phyloP scores from a whole-genome alignment of 2,113 vertebrate species.

The Morone saxatilis region DNA sequence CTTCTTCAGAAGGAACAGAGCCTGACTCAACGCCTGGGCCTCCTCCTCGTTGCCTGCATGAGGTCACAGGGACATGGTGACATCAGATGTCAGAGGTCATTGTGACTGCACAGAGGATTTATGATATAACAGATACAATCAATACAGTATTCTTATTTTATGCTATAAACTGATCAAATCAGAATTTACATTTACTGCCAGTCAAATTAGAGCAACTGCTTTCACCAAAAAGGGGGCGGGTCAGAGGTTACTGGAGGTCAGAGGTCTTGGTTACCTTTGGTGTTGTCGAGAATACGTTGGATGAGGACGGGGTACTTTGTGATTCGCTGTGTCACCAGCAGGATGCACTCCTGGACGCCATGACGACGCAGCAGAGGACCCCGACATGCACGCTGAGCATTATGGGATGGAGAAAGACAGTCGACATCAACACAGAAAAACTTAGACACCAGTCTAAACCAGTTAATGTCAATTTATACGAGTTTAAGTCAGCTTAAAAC shows the following conservation, averaged over 20 bases:
- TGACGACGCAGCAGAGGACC: conserved; percentile 90
- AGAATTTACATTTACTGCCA: too few relatives aligned
- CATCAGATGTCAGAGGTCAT: neutral
- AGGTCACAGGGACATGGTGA: neutral
- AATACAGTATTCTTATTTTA: too few relatives aligned
- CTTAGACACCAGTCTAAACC: neutral
- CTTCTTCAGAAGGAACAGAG: conserved; percentile 88
- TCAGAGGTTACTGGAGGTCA: neutral
- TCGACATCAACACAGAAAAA: neutral
- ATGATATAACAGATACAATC: too few relatives aligned
- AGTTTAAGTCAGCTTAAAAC: neutral
- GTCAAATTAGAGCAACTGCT: too few relatives aligned
- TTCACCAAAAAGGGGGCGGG: too few relatives aligned
- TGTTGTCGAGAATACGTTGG: conserved; percentile 92
- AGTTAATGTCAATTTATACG: too few relatives aligned
- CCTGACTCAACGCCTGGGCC: conserved; percentile 76
- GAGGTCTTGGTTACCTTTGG: conserved; percentile 85
- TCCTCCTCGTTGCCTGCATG: conserved; percentile 88
- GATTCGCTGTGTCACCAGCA: conserved; percentile 95
- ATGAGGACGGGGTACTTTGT: conserved; percentile 96
- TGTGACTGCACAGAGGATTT: too few relatives aligned
- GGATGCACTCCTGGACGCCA: conserved; percentile 93
- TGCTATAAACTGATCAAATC: too few relatives aligned
- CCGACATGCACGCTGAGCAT: conserved; percentile 87
- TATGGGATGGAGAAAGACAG: conserved; percentile 8